Percentiles rank a stretch among this genome's conserved stretches.
phyloP scores from a whole-genome alignment of 2,113 vertebrate genomes.

The Lonchura striata region DNA sequence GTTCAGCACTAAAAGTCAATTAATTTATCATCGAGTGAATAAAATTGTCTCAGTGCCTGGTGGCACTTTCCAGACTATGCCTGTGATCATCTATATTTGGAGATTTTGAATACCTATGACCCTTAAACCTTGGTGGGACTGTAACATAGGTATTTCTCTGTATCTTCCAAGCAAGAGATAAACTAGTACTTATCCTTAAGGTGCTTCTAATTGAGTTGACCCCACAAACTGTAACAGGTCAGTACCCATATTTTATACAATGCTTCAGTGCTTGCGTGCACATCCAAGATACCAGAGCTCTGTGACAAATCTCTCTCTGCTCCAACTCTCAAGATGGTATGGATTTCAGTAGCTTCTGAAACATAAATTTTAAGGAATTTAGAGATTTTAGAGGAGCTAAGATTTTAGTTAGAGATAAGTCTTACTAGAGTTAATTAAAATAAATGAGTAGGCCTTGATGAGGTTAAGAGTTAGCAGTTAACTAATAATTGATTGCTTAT shows the following conservation, averaged over 20 bases:
- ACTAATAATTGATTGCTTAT: too few species aligned
- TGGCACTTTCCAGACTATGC: not conserved
- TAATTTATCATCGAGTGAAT: not conserved
- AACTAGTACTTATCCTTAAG: not conserved
- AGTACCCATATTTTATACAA: not conserved
- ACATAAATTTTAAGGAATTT: too few species aligned
- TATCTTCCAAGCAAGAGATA: not conserved
- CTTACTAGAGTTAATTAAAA: too few species aligned
- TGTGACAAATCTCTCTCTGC: not conserved
- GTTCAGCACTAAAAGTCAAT: not conserved
- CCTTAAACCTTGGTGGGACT: not conserved
- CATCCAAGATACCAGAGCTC: not conserved
- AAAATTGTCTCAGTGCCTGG: not conserved
- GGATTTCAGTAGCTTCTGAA: not conserved
- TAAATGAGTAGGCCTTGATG: too few species aligned
- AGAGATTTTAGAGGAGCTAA: too few species aligned
- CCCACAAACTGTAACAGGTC: not conserved
- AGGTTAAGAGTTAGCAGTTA: too few species aligned
- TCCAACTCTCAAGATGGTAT: not conserved
- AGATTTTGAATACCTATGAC: not conserved
- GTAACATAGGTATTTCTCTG: not conserved
- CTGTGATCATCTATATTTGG: not conserved
- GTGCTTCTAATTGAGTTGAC: not conserved
- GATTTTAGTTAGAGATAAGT: too few species aligned
- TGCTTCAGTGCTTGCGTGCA: not conserved